Conservation (phyloP, 2,888 invertebrate genomes). For the Spilosoma lubricipeda region DNA sequence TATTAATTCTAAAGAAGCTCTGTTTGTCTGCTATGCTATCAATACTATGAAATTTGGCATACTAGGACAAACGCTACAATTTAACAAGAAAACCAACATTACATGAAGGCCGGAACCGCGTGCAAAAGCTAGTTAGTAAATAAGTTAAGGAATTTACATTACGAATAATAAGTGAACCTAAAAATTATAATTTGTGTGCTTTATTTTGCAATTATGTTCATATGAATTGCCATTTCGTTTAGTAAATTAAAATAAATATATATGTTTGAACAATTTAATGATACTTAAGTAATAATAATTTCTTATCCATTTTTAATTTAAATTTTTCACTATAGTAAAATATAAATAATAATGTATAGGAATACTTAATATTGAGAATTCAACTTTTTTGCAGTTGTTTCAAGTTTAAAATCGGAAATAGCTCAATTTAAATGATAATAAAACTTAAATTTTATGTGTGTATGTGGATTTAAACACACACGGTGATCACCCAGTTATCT, state of each 20-base stretch:
- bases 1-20: no score
- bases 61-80: no score
- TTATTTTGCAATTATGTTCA: background rate
- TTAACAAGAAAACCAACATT: no score
- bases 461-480: background rate
- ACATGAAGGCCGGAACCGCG: no score
- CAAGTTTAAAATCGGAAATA: background rate
- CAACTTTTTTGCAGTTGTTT: background rate
- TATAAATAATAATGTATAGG: background rate
- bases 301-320: background rate
- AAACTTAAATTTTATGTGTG: background rate
- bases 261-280: constrained; percentile 1
- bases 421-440: background rate
- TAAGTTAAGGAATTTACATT: background rate
- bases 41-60: no score
- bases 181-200: background rate
- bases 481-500: no score
- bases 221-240: background rate
- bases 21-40: no score
- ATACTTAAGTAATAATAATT: constrained; percentile 6
- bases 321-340: background rate
- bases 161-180: background rate
- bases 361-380: constrained; percentile 1
- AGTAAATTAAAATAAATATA: background rate
- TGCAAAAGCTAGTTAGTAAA: background rate